Evolutionary conservation across 2,797 vertebrate species (phyloP).

Genomic region (Halcyon badia): DNA sequence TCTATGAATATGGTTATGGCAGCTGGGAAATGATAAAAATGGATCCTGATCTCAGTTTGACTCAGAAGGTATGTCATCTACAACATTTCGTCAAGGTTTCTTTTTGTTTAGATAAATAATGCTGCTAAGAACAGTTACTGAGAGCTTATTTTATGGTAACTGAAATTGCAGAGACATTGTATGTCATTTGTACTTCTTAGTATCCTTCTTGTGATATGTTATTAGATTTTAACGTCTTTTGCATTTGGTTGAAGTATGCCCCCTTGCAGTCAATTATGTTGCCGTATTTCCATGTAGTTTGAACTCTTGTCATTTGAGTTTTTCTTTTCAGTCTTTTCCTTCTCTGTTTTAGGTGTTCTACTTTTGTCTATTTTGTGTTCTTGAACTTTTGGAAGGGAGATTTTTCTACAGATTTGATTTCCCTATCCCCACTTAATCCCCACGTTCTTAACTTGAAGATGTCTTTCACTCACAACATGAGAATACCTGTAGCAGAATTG

Average conservation of each 20-base stretch:
- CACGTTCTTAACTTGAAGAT: neutral
- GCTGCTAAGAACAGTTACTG: neutral
- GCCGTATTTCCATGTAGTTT: neutral
- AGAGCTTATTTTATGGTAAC: neutral
- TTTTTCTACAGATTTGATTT: neutral
- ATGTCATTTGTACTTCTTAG: accelerated
- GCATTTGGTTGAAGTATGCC: neutral
- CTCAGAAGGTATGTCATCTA: conserved; percentile 89
- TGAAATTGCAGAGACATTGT: neutral
- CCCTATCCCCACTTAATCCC: neutral
- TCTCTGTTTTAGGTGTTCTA: neutral
- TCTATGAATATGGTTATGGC: conserved; percentile 97
- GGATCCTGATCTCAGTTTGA: conserved; percentile 97
- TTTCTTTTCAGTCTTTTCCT: neutral
- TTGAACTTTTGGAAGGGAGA: neutral
- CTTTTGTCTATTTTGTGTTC: neutral
- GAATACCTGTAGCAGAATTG: neutral
- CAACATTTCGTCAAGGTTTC: neutral
- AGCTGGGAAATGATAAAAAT: conserved; percentile 99
- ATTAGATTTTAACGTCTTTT: neutral
- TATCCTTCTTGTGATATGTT: neutral
- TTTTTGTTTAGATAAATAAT: neutral
- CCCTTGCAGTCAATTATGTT: neutral
- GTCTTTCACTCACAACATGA: neutral
- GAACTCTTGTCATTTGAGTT: neutral